Conservation (phyloP, 2,113 vertebrate species). For the Sorex araneus region DNA sequence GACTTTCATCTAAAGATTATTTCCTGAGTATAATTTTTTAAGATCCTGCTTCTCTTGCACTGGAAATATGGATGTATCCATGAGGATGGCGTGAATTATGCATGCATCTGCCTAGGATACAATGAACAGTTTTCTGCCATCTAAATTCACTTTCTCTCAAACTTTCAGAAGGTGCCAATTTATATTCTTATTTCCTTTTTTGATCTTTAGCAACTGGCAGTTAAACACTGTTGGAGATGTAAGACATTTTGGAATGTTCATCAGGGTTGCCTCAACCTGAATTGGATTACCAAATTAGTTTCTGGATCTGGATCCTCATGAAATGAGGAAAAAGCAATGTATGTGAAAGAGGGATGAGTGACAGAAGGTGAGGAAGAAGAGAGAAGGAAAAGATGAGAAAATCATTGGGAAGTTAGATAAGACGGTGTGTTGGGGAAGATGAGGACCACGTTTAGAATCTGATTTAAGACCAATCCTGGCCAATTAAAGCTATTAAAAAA, state of each 20-base stretch:
- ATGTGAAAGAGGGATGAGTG: background rate
- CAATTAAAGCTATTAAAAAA: background rate
- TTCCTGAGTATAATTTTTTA: constrained; percentile 14
- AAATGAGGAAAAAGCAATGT: background rate
- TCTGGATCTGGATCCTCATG: background rate
- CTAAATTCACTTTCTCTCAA: background rate
- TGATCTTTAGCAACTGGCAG: background rate
- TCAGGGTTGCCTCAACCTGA: constrained; percentile 7
- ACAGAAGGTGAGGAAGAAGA: background rate
- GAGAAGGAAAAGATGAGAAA: background rate
- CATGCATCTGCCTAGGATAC: background rate
- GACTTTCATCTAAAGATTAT: background rate
- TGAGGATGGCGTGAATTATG: background rate
- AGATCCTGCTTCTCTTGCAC: background rate
- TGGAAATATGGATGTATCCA: background rate
- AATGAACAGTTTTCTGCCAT: background rate
- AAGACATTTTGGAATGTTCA: constrained; percentile 35
- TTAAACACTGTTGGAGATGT: background rate
- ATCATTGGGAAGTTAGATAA: background rate
- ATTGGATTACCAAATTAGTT: constrained; percentile 25
- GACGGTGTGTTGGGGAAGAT: background rate
- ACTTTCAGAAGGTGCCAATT: background rate
- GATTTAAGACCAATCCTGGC: background rate
- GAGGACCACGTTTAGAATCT: background rate
- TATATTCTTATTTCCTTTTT: background rate